Conservation (phyloP, 2,888 invertebrate species). For the Drosophila suboccidentalis region DNA sequence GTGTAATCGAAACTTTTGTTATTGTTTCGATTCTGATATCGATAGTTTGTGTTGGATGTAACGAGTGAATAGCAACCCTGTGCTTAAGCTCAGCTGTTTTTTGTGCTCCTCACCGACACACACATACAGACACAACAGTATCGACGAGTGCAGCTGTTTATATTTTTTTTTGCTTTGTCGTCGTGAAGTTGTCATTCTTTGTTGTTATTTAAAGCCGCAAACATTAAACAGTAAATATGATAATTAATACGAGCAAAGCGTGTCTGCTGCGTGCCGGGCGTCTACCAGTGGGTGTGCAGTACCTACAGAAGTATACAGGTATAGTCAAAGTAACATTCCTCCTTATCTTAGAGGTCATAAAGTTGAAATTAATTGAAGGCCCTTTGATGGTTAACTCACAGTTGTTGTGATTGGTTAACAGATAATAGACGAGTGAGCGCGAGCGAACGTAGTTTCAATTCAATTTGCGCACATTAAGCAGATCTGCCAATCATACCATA, state of each 20-base stretch:
- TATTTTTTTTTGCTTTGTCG: slow-evolving; percentile 38
- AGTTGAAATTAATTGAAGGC: slow-evolving; percentile 56
- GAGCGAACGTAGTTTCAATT: slow-evolving; percentile 32
- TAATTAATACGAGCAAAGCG: slow-evolving; percentile 42
- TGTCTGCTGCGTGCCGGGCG: slow-evolving; percentile 37
- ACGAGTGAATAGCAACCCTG: slow-evolving; percentile 19
- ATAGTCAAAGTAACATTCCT: not conserved
- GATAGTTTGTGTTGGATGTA: slow-evolving; percentile 17
- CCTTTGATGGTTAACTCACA: slow-evolving; percentile 1
- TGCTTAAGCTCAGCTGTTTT: slow-evolving; percentile 25
- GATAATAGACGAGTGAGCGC: slow-evolving; percentile 16
- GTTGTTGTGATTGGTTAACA: slow-evolving; percentile 18
- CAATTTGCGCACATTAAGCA: slow-evolving; percentile 43
- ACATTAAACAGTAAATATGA: slow-evolving; percentile 30
- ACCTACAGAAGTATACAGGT: slow-evolving; percentile 49
- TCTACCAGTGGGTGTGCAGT: slow-evolving; percentile 31
- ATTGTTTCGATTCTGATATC: slow-evolving; percentile 5
- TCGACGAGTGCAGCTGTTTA: slow-evolving; percentile 28
- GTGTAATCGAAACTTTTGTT: slow-evolving; percentile 10
- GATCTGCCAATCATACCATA: slow-evolving; percentile 6
- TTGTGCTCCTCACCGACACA: not conserved
- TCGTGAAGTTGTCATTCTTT: slow-evolving; percentile 32
- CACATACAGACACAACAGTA: not conserved
- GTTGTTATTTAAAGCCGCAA: not conserved
- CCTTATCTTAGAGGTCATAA: slow-evolving; percentile 46